Conservation (phyloP, 2,888 invertebrate species). For the Notodonta ziczac region DNA sequence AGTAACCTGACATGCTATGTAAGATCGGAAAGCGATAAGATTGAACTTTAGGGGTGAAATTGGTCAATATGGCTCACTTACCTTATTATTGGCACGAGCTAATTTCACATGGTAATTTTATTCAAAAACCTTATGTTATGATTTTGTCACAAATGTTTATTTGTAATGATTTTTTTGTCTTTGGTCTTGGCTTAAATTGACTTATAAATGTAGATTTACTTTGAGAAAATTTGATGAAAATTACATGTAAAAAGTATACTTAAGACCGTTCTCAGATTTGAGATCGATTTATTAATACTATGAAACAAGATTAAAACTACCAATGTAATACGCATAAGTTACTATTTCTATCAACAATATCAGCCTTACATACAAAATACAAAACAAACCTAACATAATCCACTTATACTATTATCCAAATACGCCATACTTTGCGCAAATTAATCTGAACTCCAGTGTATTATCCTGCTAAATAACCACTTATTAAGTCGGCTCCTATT, state of each 20-base stretch:
- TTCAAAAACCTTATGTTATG: conserved; percentile 66
- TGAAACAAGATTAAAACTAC: no score
- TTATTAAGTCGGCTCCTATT: conserved; percentile 76
- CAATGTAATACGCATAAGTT: no score
- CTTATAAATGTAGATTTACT: no score
- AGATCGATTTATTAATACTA: no score
- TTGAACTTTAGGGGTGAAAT: conserved; percentile 44
- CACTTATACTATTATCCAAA: conserved; percentile 41
- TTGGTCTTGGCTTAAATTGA: no score
- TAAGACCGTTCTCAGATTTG: no score
- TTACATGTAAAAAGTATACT: no score
- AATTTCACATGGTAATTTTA: conserved; percentile 62
- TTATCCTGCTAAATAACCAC: conserved; percentile 73
- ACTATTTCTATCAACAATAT: neutral
- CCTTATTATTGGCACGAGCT: conserved; percentile 58
- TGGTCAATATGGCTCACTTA: conserved; percentile 51
- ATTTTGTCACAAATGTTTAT: no score
- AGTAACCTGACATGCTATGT: neutral
- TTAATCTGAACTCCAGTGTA: conserved; percentile 58
- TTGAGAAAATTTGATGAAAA: no score
- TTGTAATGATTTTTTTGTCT: no score
- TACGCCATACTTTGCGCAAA: conserved; percentile 43
- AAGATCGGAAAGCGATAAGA: conserved; percentile 37
- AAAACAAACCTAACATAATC: conserved; percentile 31
- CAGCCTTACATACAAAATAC: neutral